Evolutionary conservation across 2,113 vertebrate species (phyloP).

Genomic region (Dinomys branickii): DNA sequence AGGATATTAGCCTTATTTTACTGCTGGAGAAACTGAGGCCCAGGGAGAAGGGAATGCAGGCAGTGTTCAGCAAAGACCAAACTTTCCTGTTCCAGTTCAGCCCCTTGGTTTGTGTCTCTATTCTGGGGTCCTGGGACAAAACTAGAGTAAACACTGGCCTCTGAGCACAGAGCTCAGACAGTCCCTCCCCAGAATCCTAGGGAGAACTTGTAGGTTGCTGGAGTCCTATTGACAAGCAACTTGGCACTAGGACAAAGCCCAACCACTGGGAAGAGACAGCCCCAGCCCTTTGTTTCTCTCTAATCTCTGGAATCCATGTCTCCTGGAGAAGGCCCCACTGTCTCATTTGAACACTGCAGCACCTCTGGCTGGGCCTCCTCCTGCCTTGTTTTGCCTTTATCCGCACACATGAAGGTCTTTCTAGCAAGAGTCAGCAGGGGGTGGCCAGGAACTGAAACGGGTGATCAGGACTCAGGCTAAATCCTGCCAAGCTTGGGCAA

Average conservation of each 20-base stretch:
- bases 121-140: neutral
- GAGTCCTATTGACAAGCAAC: neutral
- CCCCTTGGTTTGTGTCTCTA: neutral
- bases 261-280: neutral
- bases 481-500: neutral
- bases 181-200: neutral
- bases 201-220: neutral
- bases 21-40: constrained; percentile 27
- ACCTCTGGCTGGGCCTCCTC: neutral
- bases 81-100: neutral
- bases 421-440: neutral
- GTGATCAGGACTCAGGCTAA: neutral
- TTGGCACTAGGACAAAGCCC: neutral
- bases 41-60: neutral
- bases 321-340: neutral
- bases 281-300: neutral
- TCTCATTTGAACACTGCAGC: neutral
- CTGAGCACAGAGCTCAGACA: constrained; percentile 4
- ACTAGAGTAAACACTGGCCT: neutral
- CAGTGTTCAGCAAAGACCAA: neutral
- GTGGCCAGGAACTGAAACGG: neutral
- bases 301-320: neutral
- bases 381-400: neutral
- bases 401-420: neutral
- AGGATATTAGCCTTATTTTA: constrained; percentile 36